phyloP scores from a whole-genome alignment of 2,113 vertebrate species.

The Pygoscelis adeliae region DNA sequence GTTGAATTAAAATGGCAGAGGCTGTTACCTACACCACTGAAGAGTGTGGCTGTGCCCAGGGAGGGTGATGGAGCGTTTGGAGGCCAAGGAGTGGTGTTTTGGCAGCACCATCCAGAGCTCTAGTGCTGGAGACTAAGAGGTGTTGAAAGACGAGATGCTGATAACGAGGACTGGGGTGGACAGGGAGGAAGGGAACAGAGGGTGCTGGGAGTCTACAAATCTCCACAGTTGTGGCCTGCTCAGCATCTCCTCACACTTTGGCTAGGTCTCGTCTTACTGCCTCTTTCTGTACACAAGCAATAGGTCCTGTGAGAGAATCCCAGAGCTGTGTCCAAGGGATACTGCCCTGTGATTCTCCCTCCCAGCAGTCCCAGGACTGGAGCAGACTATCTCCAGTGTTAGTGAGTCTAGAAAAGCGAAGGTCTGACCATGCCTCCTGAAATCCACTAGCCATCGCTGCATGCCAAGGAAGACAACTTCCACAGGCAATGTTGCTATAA shows the following conservation, averaged over 20 bases:
- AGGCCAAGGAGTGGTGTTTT: background rate
- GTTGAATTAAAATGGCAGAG: background rate
- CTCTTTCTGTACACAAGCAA: background rate
- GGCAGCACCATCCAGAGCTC: background rate
- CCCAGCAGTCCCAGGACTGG: background rate
- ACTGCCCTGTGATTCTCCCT: background rate
- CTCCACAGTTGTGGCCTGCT: background rate
- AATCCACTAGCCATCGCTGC: background rate
- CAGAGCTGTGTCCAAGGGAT: background rate
- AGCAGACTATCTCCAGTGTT: background rate
- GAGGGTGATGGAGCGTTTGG: accelerated
- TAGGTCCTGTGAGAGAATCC: background rate
- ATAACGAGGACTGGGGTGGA: background rate
- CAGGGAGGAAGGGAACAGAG: background rate
- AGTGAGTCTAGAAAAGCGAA: background rate
- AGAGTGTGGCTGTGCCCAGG: background rate
- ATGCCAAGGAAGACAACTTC: background rate
- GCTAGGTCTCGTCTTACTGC: background rate
- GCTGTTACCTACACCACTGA: background rate
- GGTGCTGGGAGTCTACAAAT: background rate
- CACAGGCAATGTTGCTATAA: background rate
- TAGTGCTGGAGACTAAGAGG: background rate
- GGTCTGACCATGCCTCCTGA: background rate
- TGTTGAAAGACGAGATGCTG: background rate
- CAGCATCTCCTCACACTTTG: background rate